Conservation (phyloP, 1,140 invertebrate genomes). For the Rhopalosiphum maidis region DNA sequence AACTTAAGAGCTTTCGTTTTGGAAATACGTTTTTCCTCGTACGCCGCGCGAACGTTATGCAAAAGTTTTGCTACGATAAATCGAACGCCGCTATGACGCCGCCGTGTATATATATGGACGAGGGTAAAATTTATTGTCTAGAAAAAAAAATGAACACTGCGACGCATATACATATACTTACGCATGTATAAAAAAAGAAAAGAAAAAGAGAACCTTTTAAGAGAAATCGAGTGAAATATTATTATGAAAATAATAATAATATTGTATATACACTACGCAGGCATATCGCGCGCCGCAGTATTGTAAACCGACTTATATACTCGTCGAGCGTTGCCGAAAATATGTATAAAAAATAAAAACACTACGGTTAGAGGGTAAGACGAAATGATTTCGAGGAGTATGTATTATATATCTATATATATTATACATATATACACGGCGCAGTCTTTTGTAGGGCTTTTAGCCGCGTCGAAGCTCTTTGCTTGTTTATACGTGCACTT, state of each 20-base stretch:
- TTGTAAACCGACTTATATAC: conserved; percentile 38
- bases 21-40: conserved; percentile 37
- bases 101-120: background rate
- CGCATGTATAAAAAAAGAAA: background rate
- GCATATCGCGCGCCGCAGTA: conserved; percentile 24
- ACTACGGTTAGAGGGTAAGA: conserved; percentile 9
- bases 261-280: background rate
- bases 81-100: conserved; percentile 30
- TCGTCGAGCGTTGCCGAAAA: background rate
- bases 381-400: conserved; percentile 5
- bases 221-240: conserved; percentile 55
- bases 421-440: background rate
- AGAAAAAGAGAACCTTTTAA: conserved; percentile 49
- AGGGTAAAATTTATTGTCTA: conserved; percentile 55
- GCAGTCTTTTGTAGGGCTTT: conserved; percentile 40
- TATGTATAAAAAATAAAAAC: background rate
- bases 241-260: conserved; percentile 45
- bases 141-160: conserved; percentile 36
- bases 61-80: conserved; percentile 56
- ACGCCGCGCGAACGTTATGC: background rate
- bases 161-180: background rate
- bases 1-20: conserved; percentile 53
- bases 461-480: conserved; percentile 10
- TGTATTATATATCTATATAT: background rate
- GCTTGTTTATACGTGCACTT: conserved; percentile 44